phyloP scores from a whole-genome alignment of 2,113 vertebrate species.

The Corynorhinus townsendii region DNA sequence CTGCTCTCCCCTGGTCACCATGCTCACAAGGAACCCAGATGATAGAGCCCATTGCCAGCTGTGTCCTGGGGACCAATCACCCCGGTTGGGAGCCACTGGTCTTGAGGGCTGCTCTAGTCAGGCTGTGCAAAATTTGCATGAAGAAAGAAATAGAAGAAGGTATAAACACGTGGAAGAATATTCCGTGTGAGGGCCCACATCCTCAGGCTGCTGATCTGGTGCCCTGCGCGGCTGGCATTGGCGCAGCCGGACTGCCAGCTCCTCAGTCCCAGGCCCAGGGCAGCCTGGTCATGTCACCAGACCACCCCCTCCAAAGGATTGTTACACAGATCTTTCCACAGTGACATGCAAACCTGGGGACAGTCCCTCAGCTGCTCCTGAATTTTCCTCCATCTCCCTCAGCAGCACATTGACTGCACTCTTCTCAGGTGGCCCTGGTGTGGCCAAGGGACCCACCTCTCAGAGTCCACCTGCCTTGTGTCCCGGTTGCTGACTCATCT shows the following conservation, averaged over 20 bases:
- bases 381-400: background rate
- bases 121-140: background rate
- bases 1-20: background rate
- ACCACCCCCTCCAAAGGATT: background rate
- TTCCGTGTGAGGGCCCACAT: background rate
- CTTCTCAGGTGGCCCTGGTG: background rate
- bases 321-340: background rate
- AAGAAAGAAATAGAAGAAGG: background rate
- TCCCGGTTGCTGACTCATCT: background rate
- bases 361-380: background rate
- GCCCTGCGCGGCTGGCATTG: background rate
- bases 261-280: no score
- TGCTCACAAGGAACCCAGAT: background rate
- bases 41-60: background rate
- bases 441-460: background rate
- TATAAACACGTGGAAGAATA: no score
- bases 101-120: background rate
- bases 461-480: background rate
- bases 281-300: background rate
- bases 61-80: background rate
- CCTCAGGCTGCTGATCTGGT: background rate
- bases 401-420: background rate
- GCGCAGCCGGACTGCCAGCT: no score
- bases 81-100: background rate
- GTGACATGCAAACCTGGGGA: background rate